These are phyloP conservation scores for Palythoa caribaeorum DNA, from an alignment of 92 coral and sea anemone species.

Conservation along the genomic window DNA sequence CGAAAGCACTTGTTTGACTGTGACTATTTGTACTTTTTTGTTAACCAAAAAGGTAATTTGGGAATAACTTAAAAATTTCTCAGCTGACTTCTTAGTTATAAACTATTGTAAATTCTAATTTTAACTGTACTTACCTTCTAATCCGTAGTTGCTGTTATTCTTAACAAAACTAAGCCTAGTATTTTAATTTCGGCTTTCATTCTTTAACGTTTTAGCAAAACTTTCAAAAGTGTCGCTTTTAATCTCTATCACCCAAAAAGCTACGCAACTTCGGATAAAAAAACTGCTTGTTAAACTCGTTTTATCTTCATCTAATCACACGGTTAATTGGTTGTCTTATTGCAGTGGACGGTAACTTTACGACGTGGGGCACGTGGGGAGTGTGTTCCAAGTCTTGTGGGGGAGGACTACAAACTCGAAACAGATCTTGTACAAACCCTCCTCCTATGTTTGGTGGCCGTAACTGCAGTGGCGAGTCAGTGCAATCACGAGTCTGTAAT, in stretches of 20 bases:
- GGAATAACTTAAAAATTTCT: too few species aligned
- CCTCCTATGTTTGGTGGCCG: conserved; percentile 16
- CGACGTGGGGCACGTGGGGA: conserved; percentile 20
- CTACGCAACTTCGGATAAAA: neutral
- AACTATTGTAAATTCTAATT: too few species aligned
- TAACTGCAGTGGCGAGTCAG: conserved; percentile 16
- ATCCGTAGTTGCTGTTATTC: too few species aligned
- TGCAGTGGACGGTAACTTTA: conserved; percentile 21
- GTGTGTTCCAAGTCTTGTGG: conserved; percentile 20
- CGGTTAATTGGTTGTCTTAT: neutral
- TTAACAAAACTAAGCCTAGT: too few species aligned
- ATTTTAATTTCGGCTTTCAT: too few species aligned
- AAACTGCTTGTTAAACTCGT: neutral
- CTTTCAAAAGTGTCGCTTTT: too few species aligned
- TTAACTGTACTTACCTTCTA: too few species aligned
- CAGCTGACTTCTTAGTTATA: too few species aligned
- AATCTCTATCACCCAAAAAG: too few species aligned
- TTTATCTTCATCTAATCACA: neutral
- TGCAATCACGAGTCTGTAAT: conserved; percentile 18
- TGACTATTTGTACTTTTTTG: too few species aligned
- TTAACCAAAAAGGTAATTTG: too few species aligned
- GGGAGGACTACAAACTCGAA: conserved; percentile 20
- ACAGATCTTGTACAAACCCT: conserved; percentile 23
- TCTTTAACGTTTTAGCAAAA: too few species aligned
- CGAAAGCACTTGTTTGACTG: neutral